Evolutionary conservation across 2,797 vertebrate genomes (phyloP).

Genomic region (Sus cebifrons): DNA sequence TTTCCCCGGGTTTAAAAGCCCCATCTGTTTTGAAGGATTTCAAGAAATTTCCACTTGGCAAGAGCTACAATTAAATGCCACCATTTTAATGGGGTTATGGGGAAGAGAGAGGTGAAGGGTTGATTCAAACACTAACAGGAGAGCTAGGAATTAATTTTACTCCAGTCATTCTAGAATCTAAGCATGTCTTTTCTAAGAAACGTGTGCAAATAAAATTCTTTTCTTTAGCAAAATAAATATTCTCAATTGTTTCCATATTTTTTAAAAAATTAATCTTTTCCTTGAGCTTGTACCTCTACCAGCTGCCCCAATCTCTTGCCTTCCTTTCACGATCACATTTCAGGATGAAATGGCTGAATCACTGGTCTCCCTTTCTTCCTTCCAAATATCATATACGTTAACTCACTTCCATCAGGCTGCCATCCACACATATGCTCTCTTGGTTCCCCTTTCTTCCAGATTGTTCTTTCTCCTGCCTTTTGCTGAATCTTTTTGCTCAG

Average conservation of each 20-base stretch:
- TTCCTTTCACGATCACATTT: neutral
- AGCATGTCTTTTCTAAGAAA: neutral
- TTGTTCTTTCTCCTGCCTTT: neutral
- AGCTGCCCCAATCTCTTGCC: neutral
- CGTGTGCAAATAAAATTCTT: neutral
- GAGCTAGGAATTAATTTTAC: neutral
- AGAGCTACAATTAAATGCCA: neutral
- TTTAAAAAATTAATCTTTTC: neutral
- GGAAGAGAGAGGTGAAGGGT: neutral
- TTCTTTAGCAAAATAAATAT: slow-evolving; percentile 11
- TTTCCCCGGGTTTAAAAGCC: neutral
- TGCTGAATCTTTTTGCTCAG: neutral
- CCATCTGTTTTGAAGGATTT: neutral
- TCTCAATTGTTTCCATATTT: neutral
- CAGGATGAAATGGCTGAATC: neutral
- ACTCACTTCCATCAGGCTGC: neutral
- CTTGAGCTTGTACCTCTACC: neutral
- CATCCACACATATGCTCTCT: neutral
- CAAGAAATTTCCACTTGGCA: neutral
- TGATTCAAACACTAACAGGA: neutral
- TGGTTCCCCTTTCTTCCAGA: neutral
- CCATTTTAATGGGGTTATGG: neutral
- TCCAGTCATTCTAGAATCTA: neutral
- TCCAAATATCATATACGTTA: neutral
- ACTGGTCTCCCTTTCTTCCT: neutral